phyloP scores from a whole-genome alignment of 2,113 vertebrate genomes.

The Chiloscyllium plagiosum region DNA sequence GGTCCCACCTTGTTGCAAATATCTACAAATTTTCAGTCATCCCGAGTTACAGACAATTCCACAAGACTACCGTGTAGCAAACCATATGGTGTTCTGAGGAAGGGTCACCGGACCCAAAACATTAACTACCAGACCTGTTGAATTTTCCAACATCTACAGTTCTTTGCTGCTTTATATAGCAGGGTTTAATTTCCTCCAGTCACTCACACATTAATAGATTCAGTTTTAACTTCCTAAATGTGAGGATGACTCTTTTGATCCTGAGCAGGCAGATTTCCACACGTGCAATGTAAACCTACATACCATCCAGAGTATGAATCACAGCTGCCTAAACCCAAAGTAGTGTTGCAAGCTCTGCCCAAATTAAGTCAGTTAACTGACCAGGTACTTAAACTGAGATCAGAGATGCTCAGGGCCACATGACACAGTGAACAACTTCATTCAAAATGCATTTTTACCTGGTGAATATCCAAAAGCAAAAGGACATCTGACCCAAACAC shows the following conservation, averaged over 20 bases:
- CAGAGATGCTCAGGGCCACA: not conserved
- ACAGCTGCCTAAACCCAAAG: not conserved
- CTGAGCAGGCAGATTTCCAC: not conserved
- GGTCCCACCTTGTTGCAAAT: not conserved
- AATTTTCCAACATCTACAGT: too few relatives aligned
- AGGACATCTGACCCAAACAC: constrained; percentile 69
- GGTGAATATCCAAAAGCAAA: constrained; percentile 59
- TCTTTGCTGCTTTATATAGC: too few relatives aligned
- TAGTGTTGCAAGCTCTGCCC: not conserved
- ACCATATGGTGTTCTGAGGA: too few relatives aligned
- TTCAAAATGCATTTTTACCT: constrained; percentile 53
- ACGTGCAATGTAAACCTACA: not conserved
- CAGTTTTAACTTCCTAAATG: not conserved
- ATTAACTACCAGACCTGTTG: too few relatives aligned
- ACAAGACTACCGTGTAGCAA: not conserved
- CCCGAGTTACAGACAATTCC: not conserved
- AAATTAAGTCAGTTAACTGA: not conserved
- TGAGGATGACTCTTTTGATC: not conserved
- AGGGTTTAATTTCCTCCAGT: not conserved
- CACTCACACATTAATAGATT: not conserved
- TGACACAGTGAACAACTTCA: not conserved
- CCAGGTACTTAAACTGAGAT: not conserved
- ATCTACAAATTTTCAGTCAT: not conserved
- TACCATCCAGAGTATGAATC: not conserved
- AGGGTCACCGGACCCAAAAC: too few relatives aligned